Evolutionary conservation across 2,888 invertebrate species (phyloP).

Genomic region (Ennomos fuscantarius): DNA sequence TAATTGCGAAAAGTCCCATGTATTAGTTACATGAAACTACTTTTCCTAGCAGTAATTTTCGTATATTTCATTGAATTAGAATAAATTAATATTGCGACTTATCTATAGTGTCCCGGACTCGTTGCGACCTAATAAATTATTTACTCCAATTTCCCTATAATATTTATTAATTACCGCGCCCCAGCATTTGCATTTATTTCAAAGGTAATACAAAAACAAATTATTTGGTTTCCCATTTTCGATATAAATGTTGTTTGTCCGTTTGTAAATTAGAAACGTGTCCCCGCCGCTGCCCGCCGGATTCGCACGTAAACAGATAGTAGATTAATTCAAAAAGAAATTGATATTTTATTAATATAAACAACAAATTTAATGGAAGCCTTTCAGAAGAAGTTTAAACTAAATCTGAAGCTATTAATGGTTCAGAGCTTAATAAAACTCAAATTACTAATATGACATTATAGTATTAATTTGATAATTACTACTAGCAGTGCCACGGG

Average conservation of each 20-base stretch:
- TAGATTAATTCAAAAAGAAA: conserved; percentile 44
- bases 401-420: too few species aligned
- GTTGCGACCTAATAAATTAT: background rate
- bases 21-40: too few species aligned
- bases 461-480: too few species aligned
- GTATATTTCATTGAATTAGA: too few species aligned
- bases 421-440: too few species aligned
- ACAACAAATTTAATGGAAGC: background rate
- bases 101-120: too few species aligned
- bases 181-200: conserved; percentile 25
- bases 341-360: conserved; percentile 25
- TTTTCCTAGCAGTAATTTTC: too few species aligned
- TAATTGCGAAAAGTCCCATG: too few species aligned
- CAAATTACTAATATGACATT: too few species aligned
- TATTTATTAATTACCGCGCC: background rate
- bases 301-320: conserved; percentile 45
- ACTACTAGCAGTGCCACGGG: too few species aligned
- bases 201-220: conserved; percentile 24
- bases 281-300: conserved; percentile 42
- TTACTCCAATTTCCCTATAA: background rate
- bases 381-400: too few species aligned
- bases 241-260: conserved; percentile 40
- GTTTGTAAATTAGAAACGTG: conserved; percentile 63
- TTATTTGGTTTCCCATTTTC: conserved; percentile 19
- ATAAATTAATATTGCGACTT: too few species aligned